Base-by-base conservation (phyloP, 2,888 invertebrate genomes). In the Eupithecia inturbata region DNA sequence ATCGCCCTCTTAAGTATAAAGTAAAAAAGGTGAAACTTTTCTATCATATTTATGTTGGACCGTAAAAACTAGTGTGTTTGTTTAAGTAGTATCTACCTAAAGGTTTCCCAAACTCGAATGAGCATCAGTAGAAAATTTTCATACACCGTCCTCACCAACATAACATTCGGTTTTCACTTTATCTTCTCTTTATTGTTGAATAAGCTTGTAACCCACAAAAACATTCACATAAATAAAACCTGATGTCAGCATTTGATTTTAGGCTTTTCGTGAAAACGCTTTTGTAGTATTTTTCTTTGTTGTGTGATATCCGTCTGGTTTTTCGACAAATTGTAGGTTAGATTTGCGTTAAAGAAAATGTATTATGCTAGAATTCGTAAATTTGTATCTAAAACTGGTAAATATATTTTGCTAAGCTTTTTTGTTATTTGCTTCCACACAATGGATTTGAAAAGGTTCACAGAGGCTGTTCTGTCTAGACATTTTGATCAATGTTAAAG, bases 261-360 rank as follows among this genome's bases (percentile, higher is more conserved):
- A 26, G 39, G 26, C 66, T 41, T 66, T 66, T 36, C 36, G 33
- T 64, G 9, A 3, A 10, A n/a, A 36, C 66, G 22, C 62, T 31
- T 62, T 66, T 66, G 36, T 66, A 66, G 39, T 64, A 31, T 36
- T 64, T n/a, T 66, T 36, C 66, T 66, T 66, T 66, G 66, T 66
- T 33, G 36, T 64, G 5, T n/a, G 36, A 22, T 64, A 66, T 7
- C 6, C 16, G 66, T 39, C 22, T 39, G 66, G 39, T 66, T 66
- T 66, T 36, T 66, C 26, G 39, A 39, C 39, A 66, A 66, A 64
- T 36, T 64, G 64, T 66, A 1, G 19, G n/a, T 5, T 31, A 16
- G 6, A n/a, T 64, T 39, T 36, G 26, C 16, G 39, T 39, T 64
- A 14, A 36, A 64, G 33, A n/a, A 64, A 64, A 64, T 66, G 26